Evolutionary conservation across 2,888 invertebrate genomes (phyloP), one percentile per base, ranked within the genome.

Genomic region (Chrysotoxum bicinctum): DNA sequence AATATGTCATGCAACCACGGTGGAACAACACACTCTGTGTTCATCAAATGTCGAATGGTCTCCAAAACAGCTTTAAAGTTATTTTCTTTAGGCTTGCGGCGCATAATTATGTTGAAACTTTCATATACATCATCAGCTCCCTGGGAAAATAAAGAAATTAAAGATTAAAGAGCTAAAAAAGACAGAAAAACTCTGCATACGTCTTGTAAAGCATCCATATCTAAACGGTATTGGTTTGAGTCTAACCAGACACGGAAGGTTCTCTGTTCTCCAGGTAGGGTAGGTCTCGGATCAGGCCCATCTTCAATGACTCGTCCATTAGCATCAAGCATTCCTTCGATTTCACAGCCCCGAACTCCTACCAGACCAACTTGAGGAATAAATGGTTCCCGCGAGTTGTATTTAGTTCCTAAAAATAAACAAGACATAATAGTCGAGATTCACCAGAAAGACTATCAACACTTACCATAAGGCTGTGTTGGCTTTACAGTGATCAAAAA

Each of bases 21-120:
- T 0, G 98, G 98, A 5, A 99, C 98, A 12, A 99, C 98, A 91
- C 98, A 99, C 91, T 98, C 97, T 0, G 99, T 99, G 91, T 99
- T 99, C 98, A 99, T 99, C 88, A 99, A 93, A 92, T 99, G 98
- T 3, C 99, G 93, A 81, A 99, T 99, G 0, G 99, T 99, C 92
- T 99, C 99, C 88, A 99, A 92, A 0, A 99, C 99, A 0, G 99
- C 99, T 92, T 99, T 99, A 92, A 99, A 99, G 92, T 99, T 99
- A 91, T 99, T 99, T 92, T 99, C 99, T 90, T 99, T 99, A 0
- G 99, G 99, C 91, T 99, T 99, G n/a, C 99, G 94, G 43, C 99
- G 94, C 95, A 99, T 97, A 77, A 99, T 95, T 68, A 99, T 96
- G 91, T 99, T 99, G 92, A 99, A 99, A 12, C 96, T 95, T 90